Conservation (phyloP, 92 coral and sea anemone species). For the Palythoa caribaeorum region DNA sequence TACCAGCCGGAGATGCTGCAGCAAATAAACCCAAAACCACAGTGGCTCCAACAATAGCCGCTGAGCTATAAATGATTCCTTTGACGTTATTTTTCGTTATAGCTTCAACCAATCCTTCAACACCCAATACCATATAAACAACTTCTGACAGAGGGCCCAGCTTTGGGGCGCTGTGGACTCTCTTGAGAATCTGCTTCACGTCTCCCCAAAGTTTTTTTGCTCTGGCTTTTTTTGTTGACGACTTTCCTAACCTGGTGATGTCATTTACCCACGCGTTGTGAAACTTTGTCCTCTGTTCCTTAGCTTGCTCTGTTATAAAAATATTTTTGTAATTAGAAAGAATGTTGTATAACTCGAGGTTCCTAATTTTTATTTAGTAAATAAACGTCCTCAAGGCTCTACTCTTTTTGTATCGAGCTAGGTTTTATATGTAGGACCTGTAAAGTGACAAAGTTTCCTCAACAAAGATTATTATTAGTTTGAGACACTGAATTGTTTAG, state of each 20-base stretch:
- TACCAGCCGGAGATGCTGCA: conserved; percentile 28
- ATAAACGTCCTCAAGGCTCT: no score
- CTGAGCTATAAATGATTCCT: conserved; percentile 64
- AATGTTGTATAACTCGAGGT: background rate
- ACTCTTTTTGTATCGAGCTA: no score
- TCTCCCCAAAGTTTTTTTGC: conserved; percentile 10
- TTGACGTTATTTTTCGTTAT: conserved; percentile 44
- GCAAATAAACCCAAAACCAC: conserved; percentile 66
- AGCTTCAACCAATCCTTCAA: conserved; percentile 56
- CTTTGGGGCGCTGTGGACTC: background rate
- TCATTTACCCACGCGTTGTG: conserved; percentile 31
- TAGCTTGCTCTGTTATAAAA: conserved; percentile 6
- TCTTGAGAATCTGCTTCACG: conserved; percentile 13
- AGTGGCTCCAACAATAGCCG: conserved; percentile 60
- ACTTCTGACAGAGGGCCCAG: conserved; percentile 65
- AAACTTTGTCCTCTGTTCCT: conserved; percentile 22
- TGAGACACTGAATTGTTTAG: no score
- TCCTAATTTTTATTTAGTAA: background rate
- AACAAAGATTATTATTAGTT: no score
- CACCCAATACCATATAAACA: conserved; percentile 47
- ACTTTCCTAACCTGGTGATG: conserved; percentile 16
- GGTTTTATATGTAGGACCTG: no score
- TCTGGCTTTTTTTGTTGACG: conserved; percentile 27
- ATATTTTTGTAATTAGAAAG: background rate
- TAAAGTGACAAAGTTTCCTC: no score